Evolutionary conservation across 2,888 invertebrate genomes (phyloP).

Genomic region (Mystacides longicornis): DNA sequence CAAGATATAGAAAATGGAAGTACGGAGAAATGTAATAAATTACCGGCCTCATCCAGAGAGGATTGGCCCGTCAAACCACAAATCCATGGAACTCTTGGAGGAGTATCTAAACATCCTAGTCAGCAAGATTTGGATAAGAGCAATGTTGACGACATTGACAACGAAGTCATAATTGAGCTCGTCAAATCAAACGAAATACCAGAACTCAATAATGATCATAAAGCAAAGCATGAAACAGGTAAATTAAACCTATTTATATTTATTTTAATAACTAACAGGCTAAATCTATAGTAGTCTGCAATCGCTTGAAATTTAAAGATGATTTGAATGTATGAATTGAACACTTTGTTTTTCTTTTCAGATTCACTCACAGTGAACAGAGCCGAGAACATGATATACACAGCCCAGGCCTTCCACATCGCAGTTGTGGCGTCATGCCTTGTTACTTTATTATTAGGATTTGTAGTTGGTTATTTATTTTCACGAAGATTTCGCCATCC

Average conservation of each 20-base stretch:
- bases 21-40: slow-evolving; percentile 50
- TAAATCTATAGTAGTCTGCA: background rate
- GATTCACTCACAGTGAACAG: slow-evolving; percentile 47
- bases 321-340: slow-evolving; percentile 6
- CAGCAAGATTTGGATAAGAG: slow-evolving; percentile 47
- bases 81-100: slow-evolving; percentile 32
- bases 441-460: slow-evolving; percentile 73
- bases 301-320: background rate
- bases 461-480: slow-evolving; percentile 77
- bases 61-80: slow-evolving; percentile 33
- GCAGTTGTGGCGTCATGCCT: slow-evolving; percentile 75
- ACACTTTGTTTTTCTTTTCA: slow-evolving; percentile 28
- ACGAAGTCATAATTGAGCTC: slow-evolving; percentile 59
- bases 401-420: slow-evolving; percentile 72
- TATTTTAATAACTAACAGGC: background rate
- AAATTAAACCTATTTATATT: background rate
- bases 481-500: slow-evolving; percentile 68
- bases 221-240: slow-evolving; percentile 30
- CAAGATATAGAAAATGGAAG: slow-evolving; percentile 69
- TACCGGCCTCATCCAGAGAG: slow-evolving; percentile 40
- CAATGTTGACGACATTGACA: slow-evolving; percentile 52
- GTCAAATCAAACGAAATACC: slow-evolving; percentile 56
- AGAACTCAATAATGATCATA: slow-evolving; percentile 46
- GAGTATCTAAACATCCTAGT: slow-evolving; percentile 36
- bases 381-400: slow-evolving; percentile 63